A percentile compares a stretch with the other conserved stretches of the same genome.
Evolutionary conservation across 2,888 invertebrate species (phyloP).

Genomic region (Lasioglossum zephyrum): DNA sequence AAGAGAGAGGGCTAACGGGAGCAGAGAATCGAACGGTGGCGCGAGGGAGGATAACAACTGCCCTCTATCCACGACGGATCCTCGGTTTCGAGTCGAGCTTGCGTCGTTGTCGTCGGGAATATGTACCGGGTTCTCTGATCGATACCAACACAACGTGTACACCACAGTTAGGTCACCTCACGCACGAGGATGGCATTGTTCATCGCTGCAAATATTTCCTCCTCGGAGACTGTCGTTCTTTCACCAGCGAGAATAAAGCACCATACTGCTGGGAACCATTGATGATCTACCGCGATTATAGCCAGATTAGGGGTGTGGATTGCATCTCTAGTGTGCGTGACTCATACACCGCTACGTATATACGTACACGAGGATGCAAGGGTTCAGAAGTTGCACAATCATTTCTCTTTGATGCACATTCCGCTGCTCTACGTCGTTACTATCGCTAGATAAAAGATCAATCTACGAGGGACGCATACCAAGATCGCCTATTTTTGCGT

Average conservation of each 20-base stretch:
- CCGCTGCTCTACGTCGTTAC: too few relatives aligned
- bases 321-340: too few relatives aligned
- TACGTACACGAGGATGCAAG: too few relatives aligned
- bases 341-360: too few relatives aligned
- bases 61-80: slow-evolving; percentile 43
- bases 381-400: too few relatives aligned
- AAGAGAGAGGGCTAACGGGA: neutral
- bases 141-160: slow-evolving; percentile 43
- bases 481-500: too few relatives aligned
- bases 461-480: too few relatives aligned
- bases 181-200: slow-evolving; percentile 19
- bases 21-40: slow-evolving; percentile 10
- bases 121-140: slow-evolving; percentile 47
- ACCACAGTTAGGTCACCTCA: slow-evolving; percentile 48
- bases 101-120: slow-evolving; percentile 48
- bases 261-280: neutral
- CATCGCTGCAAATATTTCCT: neutral
- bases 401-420: too few relatives aligned
- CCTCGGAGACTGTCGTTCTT: neutral
- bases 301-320: too few relatives aligned
- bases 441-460: too few relatives aligned
- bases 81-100: slow-evolving; percentile 35
- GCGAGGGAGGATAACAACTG: slow-evolving; percentile 41
- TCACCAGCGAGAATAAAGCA: neutral
- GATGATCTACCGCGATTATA: neutral